Evolutionary conservation across 2,888 invertebrate genomes (phyloP), one percentile per base, ranked within the genome.

Genomic region (Onchidella celtica): DNA sequence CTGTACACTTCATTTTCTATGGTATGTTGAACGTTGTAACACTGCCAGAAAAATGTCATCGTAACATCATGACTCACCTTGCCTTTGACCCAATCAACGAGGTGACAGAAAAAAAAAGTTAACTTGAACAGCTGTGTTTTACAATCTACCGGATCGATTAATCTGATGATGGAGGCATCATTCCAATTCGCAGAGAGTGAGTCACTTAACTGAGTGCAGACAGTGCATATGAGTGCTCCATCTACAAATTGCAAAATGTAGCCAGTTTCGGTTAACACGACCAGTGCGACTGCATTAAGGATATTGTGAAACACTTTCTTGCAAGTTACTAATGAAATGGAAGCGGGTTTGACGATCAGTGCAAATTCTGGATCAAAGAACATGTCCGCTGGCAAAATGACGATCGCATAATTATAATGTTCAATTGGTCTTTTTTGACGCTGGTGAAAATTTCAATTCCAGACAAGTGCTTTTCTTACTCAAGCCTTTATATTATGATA

Each of bases 81-180:
- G 36, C 38, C 63, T 63, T 36, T 63, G 34, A 27, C 40, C 74
- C 61, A 63, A 40, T 74, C 63, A 74, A 61, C 38, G 17, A 74
- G 63, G 40, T 40, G 63, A 9, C 74, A 74, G 21, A 29, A 29
- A n/a, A n/a, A n/a, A n/a, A 14, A 38, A 63, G 40, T 74, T 40
- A 2, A 74, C 27, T 21, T 74, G 74, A 17, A 74, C 27, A 29
- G 74, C 74, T 38, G 63, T 61, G 17, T 17, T 74, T 63, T 29
- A 24, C 29, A 27, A n/a, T n/a, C n/a, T n/a, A n/a, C n/a, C n/a
- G n/a, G n/a, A n/a, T n/a, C n/a, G n/a, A n/a, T n/a, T n/a, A n/a
- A n/a, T n/a, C n/a, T n/a, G n/a, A n/a, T 63, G 29, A 74, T 40
- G 38, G 0, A 11, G 2, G 61, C 34, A 27, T 11, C 2, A 4